Base-by-base conservation (phyloP, 2,797 vertebrate species). In the Darevskia nairensis region DNA sequence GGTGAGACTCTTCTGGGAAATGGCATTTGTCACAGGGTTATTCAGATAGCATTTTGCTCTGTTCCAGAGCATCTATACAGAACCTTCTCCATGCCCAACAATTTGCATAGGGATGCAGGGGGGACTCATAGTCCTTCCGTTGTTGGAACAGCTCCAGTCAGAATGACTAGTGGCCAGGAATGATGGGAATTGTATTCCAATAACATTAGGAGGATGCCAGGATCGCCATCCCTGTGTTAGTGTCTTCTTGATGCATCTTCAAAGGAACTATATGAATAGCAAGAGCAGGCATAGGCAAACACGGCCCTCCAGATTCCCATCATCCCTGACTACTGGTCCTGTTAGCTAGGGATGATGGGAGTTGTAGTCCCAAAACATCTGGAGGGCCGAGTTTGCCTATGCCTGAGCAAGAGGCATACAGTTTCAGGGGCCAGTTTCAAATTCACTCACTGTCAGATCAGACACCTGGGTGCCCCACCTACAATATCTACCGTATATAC, bases 1-100 rank as follows among this genome's bases (percentile, higher is more conserved):
- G 3, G 72, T 7, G 9, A 91, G 89, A 50, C 89, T 29, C 27
- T n/a, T 61, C 9, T n/a, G 2, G 55, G n/a, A 75, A 71, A 41
- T 69, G 21, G 85, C 55, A 76, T 94, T 50, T 50, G 46, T 11
- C 29, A 7, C 64, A 9, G 55, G 66, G 23, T 32, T 86, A 17
- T 21, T 61, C 10, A 81, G 8, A 61, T 10, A 32, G 17, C 25
- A 32, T 50, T 21, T 23, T 72, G 44, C 35, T 74, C 87, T 86
- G 0, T 32, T 0, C 64, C 21, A 68, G 32, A 74, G 8, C 90
- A 93, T 89, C 32, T 81, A 13, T 87, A 80, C 86, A 29, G 79
- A 94, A 78, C 27, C 3, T 89, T 94, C 69, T 82, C 64, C 5
- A 29, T 11, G 27, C 41, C 68, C 27, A 11, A 29, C 69, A 27